Evolutionary conservation across 2,797 vertebrate genomes (phyloP).

Genomic region (Clarias pachynema): DNA sequence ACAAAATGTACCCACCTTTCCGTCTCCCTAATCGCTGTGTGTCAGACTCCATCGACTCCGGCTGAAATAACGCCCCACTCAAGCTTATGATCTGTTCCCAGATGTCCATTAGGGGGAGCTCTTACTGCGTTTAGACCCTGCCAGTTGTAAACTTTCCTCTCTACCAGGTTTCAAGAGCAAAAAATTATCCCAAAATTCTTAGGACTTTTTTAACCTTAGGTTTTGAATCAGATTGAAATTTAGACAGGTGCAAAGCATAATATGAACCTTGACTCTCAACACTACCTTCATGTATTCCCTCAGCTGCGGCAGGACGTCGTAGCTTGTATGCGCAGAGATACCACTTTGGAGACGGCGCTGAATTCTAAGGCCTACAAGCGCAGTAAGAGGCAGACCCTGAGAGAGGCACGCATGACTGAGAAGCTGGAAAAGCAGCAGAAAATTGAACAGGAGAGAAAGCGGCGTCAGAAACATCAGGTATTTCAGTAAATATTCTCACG

Average conservation of each 20-base stretch:
- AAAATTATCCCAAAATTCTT: neutral
- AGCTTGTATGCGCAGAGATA: conserved; percentile 95
- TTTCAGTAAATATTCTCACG: neutral
- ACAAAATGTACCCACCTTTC: neutral
- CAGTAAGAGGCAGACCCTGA: conserved; percentile 93
- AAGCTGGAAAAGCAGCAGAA: conserved; percentile 99
- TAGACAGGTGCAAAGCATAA: neutral
- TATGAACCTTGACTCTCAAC: neutral
- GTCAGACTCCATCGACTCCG: neutral
- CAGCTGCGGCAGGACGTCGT: conserved; percentile 96
- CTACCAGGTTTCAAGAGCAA: neutral
- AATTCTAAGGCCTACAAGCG: conserved; percentile 97
- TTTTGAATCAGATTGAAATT: conserved; percentile 4
- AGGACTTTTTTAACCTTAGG: neutral
- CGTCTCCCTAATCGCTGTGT: neutral
- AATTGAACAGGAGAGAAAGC: conserved; percentile 96
- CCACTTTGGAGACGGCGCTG: conserved; percentile 92
- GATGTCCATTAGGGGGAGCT: conserved; percentile 46
- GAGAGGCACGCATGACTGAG: conserved; percentile 97
- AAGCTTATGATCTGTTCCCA: neutral
- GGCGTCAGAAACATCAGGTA: conserved; percentile 97
- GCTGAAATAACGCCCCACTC: neutral
- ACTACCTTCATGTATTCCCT: neutral
- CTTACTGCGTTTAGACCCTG: conserved; percentile 20
- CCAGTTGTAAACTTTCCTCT: neutral